A percentile compares a stretch with the other conserved stretches of the same genome.
phyloP scores from a whole-genome alignment of 1,140 invertebrate genomes.

The Drosophila kurseongensis region DNA sequence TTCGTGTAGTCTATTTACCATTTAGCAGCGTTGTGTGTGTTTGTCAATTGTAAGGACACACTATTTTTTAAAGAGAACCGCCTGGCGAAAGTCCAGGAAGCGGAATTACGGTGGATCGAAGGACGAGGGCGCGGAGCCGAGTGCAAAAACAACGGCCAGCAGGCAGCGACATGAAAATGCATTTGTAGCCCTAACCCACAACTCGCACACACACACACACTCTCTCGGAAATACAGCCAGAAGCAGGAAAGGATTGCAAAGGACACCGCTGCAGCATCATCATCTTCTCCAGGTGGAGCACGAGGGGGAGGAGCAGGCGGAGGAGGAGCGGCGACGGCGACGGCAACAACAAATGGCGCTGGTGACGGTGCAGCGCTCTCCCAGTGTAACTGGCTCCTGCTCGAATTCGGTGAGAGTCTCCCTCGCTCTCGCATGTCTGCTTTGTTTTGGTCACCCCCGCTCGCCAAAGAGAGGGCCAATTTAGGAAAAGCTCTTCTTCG shows the following conservation, averaged over 20 bases:
- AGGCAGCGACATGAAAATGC: slow-evolving; percentile 73
- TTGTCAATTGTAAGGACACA: slow-evolving; percentile 41
- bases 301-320: slow-evolving; percentile 33
- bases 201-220: slow-evolving; percentile 48
- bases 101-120: slow-evolving; percentile 11
- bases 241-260: slow-evolving; percentile 54
- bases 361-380: slow-evolving; percentile 89
- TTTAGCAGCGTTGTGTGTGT: slow-evolving; percentile 51
- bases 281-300: slow-evolving; percentile 34
- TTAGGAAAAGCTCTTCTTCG: slow-evolving; percentile 37
- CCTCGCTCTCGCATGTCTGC: slow-evolving; percentile 38
- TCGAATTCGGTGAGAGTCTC: slow-evolving; percentile 84
- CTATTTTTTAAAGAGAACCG: slow-evolving; percentile 20
- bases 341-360: slow-evolving; percentile 86
- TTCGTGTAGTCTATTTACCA: slow-evolving; percentile 53
- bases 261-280: slow-evolving; percentile 37
- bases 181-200: slow-evolving; percentile 62
- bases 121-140: slow-evolving; percentile 56
- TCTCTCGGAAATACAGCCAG: slow-evolving; percentile 22
- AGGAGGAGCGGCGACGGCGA: slow-evolving; percentile 14
- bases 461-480: slow-evolving; percentile 20
- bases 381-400: slow-evolving; percentile 88
- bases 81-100: slow-evolving; percentile 45
- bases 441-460: slow-evolving; percentile 66
- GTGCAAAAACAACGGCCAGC: slow-evolving; percentile 74